These are phyloP conservation scores for Thelaira solivaga DNA, from an alignment of 2,888 invertebrate genomes.

Conservation along the genomic window DNA sequence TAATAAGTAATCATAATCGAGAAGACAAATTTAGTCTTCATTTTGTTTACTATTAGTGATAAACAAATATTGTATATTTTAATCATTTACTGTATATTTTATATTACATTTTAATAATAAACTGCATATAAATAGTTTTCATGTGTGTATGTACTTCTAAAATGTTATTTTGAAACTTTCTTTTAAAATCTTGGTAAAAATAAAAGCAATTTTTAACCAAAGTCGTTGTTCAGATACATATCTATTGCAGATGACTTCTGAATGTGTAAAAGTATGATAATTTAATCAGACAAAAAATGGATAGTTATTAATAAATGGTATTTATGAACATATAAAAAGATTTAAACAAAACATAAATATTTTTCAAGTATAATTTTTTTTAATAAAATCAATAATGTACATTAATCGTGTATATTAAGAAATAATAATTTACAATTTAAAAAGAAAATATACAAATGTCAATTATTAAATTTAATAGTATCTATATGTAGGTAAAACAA, in stretches of 20 bases:
- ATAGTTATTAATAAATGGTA: not conserved
- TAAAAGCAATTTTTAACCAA: constrained; percentile 4
- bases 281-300: not conserved
- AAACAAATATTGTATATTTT: constrained; percentile 27
- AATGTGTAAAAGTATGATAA: not conserved
- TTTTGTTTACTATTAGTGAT: constrained; percentile 6
- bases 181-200: not conserved
- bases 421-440: constrained; percentile 20
- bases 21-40: constrained; percentile 5
- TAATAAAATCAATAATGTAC: constrained; percentile 34
- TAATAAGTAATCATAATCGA: constrained; percentile 50
- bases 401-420: constrained; percentile 8
- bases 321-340: not conserved
- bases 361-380: constrained; percentile 22
- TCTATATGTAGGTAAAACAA: constrained; percentile 26
- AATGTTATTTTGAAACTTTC: constrained; percentile 1
- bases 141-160: constrained; percentile 17
- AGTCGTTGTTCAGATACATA: constrained; percentile 45
- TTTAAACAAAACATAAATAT: constrained; percentile 7
- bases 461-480: not conserved
- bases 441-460: constrained; percentile 19
- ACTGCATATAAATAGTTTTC: constrained; percentile 43
- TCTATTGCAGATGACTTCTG: constrained; percentile 12
- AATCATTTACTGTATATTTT: constrained; percentile 42
- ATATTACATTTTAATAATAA: constrained; percentile 27